Evolutionary conservation across 35 echinoderm and acorn worm genomes (phyloP).

Genomic region (Chiridota heheva): DNA sequence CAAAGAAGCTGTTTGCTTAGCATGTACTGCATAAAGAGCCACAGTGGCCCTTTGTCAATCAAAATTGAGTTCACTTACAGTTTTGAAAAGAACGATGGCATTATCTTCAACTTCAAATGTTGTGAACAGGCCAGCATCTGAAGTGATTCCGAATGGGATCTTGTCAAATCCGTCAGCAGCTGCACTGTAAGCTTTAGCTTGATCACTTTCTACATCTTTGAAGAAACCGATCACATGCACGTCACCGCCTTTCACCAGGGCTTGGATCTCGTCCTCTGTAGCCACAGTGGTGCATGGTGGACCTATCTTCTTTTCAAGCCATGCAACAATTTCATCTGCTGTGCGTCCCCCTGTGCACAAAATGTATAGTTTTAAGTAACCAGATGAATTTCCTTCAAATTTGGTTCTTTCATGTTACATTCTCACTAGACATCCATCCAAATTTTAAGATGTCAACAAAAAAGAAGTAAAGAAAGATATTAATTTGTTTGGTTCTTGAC

Average conservation of each 20-base stretch:
- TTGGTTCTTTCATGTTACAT: too few relatives aligned
- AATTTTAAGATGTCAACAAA: too few relatives aligned
- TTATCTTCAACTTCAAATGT: slow-evolving; percentile 55
- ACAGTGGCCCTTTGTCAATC: too few relatives aligned
- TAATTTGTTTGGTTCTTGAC: too few relatives aligned
- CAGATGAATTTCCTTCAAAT: too few relatives aligned
- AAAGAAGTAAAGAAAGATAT: too few relatives aligned
- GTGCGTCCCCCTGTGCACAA: slow-evolving; percentile 79
- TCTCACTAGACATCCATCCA: too few relatives aligned
- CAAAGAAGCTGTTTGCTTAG: too few relatives aligned
- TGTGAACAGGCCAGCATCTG: slow-evolving; percentile 60
- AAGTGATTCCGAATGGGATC: slow-evolving; percentile 74
- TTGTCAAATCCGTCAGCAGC: slow-evolving; percentile 56
- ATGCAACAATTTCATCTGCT: slow-evolving; percentile 56
- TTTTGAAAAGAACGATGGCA: slow-evolving; percentile 77
- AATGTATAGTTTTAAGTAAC: too few relatives aligned
- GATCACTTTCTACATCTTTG: slow-evolving; percentile 55
- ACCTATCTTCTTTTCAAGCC: slow-evolving; percentile 95
- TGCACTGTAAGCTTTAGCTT: slow-evolving; percentile 52
- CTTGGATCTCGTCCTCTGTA: slow-evolving; percentile 52
- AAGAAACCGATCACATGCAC: slow-evolving; percentile 90
- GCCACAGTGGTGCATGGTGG: slow-evolving; percentile 61
- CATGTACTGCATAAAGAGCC: too few relatives aligned
- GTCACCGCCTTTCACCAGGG: slow-evolving; percentile 38
- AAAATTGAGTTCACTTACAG: too few relatives aligned